Evolutionary conservation across 2,797 vertebrate species (phyloP), one percentile per base, ranked within the genome.

Genomic region (Muscicapa striata): DNA sequence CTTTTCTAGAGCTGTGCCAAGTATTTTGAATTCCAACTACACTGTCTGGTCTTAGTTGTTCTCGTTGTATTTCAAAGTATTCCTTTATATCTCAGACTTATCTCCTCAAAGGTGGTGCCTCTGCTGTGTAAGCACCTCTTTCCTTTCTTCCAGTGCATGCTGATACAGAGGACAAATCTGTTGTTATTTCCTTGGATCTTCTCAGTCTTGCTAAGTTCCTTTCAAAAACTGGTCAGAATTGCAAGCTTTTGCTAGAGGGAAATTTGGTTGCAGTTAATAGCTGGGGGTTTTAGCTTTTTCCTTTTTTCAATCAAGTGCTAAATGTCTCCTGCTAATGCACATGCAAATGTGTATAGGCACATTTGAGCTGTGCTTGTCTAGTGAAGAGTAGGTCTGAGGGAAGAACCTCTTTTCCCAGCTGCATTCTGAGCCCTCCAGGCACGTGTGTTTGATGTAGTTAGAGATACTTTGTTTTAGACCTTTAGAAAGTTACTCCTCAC

Each of bases 341-440:
- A 5, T 9, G 15, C 12, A 22, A 5, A 8, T 2, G 1, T 8
- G 23, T 32, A 7, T 18, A 8, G 7, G 26, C 4, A 13, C 13
- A 14, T n/a, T 19, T 52, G 46, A 79, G 48, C 52, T 6, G 10
- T 34, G 19, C 17, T 38, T 38, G 11, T 36, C 57, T 18, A 38
- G 29, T 24, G 58, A 63, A 51, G 66, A 46, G 58, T 1, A 36
- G 21, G n/a, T 88, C 32, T 79, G 51, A n/a, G 11, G 30, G 7
- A 14, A 87, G 52, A 91, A 55, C 51, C 32, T 68, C 46, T 87
- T 74, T 63, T 55, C 76, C 36, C 75, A 83, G 82, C 89, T 85
- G 93, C 75, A 26, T 66, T 69, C 51, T 3, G 3, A 58, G 43
- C 59, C 30, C 24, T 57, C 45, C n/a, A 38, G n/a, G n/a, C 43